These are phyloP conservation scores for Drosophila asahinai DNA, from an alignment of 1,140 invertebrate species.

Conservation along the genomic window DNA sequence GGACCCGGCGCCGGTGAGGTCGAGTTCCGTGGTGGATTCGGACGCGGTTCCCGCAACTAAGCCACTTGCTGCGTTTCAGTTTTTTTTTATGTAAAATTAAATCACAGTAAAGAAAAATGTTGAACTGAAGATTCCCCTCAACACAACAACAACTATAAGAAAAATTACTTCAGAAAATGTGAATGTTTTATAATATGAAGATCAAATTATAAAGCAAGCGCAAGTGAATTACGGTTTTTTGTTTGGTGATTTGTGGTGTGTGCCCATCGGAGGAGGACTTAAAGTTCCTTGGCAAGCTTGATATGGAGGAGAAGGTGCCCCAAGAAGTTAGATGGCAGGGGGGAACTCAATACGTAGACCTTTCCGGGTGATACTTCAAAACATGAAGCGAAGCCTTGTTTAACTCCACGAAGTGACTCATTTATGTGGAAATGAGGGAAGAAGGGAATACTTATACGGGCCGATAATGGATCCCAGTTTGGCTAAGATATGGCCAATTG, in stretches of 20 bases:
- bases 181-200: constrained; percentile 62
- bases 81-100: constrained; percentile 64
- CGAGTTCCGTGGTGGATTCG: constrained; percentile 91
- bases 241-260: constrained; percentile 27
- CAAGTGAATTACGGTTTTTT: constrained; percentile 53
- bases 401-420: background rate
- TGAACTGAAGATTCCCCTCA: constrained; percentile 49
- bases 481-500: background rate
- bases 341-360: background rate
- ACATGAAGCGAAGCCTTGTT: background rate
- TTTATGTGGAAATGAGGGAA: background rate
- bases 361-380: background rate
- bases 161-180: constrained; percentile 38
- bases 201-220: constrained; percentile 63
- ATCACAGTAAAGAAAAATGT: constrained; percentile 34
- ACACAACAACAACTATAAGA: constrained; percentile 28
- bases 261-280: background rate
- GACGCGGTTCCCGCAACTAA: constrained; percentile 85
- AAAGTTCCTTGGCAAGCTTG: background rate
- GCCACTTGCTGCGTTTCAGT: constrained; percentile 55
- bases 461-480: background rate
- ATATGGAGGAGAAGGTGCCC: background rate
- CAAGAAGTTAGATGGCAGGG: background rate
- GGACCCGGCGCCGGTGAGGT: constrained; percentile 95
- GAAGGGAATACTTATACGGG: background rate